Percentiles rank a stretch among this genome's conserved stretches.
phyloP scores from a whole-genome alignment of 2,113 vertebrate genomes.

The Rhinichthys klamathensis region DNA sequence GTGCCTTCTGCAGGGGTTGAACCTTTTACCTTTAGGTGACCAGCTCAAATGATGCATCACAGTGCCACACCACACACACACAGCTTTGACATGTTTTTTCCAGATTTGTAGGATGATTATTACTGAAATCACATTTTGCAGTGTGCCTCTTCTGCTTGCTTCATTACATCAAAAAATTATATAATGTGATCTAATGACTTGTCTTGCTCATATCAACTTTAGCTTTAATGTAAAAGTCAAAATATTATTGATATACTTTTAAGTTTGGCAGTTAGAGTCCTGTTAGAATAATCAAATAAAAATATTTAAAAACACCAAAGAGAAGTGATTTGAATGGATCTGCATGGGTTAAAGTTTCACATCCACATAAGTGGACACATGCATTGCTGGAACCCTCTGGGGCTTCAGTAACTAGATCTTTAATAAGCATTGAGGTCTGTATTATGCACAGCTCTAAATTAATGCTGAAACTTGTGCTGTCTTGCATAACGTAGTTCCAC shows the following conservation, averaged over 20 bases:
- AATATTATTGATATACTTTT: no score
- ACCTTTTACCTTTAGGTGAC: background rate
- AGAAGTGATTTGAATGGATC: background rate
- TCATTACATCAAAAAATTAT: background rate
- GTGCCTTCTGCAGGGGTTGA: background rate
- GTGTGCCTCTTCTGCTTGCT: background rate
- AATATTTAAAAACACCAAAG: background rate
- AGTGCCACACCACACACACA: slow-evolving; percentile 15
- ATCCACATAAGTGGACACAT: background rate
- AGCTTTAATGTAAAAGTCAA: no score
- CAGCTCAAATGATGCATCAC: background rate
- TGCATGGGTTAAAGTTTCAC: background rate
- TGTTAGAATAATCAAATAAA: background rate
- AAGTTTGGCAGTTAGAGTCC: no score
- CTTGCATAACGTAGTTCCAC: slow-evolving; percentile 7
- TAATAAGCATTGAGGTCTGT: background rate
- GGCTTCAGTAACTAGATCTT: background rate
- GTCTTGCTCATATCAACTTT: no score
- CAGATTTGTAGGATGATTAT: slow-evolving; percentile 13
- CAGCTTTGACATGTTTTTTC: background rate
- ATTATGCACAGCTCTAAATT: slow-evolving; percentile 20
- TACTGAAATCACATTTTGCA: background rate
- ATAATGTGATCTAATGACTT: background rate
- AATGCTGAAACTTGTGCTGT: slow-evolving; percentile 11
- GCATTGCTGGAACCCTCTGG: background rate